Evolutionary conservation across 2,113 vertebrate genomes (phyloP).

Genomic region (Vanacampus margaritifer): DNA sequence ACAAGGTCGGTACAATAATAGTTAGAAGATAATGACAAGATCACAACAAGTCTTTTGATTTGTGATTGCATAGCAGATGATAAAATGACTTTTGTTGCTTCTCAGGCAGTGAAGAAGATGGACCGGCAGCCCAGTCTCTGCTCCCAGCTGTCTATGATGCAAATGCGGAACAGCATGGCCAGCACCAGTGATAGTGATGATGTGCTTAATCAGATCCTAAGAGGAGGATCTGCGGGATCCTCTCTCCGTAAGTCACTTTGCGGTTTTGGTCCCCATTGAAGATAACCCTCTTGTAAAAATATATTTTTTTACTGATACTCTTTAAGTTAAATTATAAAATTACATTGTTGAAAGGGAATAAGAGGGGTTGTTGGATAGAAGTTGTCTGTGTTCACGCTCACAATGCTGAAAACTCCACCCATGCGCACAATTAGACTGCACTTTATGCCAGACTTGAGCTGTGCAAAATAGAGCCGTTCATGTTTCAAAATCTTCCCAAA

Average conservation of each 20-base stretch:
- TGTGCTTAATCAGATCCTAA: slow-evolving; percentile 90
- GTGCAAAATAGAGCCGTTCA: too few species aligned
- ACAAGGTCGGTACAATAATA: slow-evolving; percentile 78
- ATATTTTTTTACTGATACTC: too few species aligned
- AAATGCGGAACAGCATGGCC: slow-evolving; percentile 97
- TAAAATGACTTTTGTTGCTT: slow-evolving; percentile 5
- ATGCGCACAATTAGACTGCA: too few species aligned
- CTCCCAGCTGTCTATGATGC: slow-evolving; percentile 93
- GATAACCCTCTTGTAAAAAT: too few species aligned
- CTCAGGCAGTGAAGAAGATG: slow-evolving; percentile 84
- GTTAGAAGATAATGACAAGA: neutral
- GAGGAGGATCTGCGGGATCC: slow-evolving; percentile 81
- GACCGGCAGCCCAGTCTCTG: slow-evolving; percentile 90
- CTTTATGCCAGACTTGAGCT: too few species aligned
- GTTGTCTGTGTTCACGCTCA: too few species aligned
- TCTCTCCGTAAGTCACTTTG: slow-evolving; percentile 89
- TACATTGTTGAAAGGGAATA: too few species aligned
- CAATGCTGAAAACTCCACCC: too few species aligned
- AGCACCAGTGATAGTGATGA: slow-evolving; percentile 92
- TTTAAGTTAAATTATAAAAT: too few species aligned
- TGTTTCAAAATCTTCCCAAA: too few species aligned
- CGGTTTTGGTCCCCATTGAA: neutral
- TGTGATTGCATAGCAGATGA: neutral
- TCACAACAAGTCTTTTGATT: neutral
- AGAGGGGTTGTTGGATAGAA: too few species aligned